phyloP scores from a whole-genome alignment of 2,888 invertebrate genomes.

The Ochropleura plecta region DNA sequence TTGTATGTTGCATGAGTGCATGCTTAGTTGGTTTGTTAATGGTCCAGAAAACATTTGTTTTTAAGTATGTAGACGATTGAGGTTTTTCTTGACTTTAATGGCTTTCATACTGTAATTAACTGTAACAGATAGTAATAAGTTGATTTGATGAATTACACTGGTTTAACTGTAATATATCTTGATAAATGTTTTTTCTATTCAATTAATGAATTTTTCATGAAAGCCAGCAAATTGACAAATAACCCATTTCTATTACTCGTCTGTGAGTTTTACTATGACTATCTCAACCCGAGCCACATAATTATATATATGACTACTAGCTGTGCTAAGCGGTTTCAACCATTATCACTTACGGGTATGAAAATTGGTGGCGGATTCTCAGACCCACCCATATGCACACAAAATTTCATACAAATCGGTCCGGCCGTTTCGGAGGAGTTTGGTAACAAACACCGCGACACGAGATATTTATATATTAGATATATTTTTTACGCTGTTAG shows the following conservation, averaged over 20 bases:
- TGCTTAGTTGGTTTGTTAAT: conserved; percentile 36
- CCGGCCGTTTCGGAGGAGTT: too few relatives aligned
- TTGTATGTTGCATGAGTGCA: conserved; percentile 33
- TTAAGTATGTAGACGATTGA: background rate
- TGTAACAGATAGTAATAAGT: conserved; percentile 3
- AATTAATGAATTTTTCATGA: too few relatives aligned
- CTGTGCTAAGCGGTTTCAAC: too few relatives aligned
- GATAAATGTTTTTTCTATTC: background rate
- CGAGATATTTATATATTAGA: too few relatives aligned
- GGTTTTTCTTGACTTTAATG: conserved; percentile 19
- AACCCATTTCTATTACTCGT: background rate
- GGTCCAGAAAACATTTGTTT: conserved; percentile 19
- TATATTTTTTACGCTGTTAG: too few relatives aligned
- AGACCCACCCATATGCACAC: too few relatives aligned
- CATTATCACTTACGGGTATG: too few relatives aligned
- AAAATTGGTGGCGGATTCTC: too few relatives aligned
- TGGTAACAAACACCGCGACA: too few relatives aligned
- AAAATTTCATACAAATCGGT: too few relatives aligned
- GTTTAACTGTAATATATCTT: background rate
- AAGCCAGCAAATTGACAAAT: background rate
- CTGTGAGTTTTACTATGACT: background rate
- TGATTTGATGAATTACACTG: background rate
- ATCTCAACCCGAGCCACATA: background rate
- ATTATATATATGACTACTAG: background rate
- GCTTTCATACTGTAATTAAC: conserved; percentile 15